Evolutionary conservation across 30 jellyfish, hydroid and myxozoan genomes (phyloP).

Genomic region (Catostylus mosaicus): DNA sequence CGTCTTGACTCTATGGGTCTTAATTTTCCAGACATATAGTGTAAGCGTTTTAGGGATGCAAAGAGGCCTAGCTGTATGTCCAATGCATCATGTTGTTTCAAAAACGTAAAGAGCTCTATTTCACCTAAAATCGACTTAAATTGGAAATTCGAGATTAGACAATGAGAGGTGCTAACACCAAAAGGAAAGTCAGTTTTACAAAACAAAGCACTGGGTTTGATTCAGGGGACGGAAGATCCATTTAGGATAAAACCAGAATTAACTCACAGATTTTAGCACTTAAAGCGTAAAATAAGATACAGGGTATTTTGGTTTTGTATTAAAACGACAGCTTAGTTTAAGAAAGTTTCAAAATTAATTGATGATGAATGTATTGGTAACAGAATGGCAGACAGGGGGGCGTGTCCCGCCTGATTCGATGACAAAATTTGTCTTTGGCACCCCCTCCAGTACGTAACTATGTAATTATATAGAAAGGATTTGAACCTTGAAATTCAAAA

Average conservation of each 20-base stretch:
- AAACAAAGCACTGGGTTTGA: neutral
- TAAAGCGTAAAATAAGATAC: neutral
- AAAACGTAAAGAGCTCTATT: too few relatives aligned
- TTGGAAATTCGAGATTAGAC: neutral
- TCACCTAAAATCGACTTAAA: too few relatives aligned
- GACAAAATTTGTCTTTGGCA: too few relatives aligned
- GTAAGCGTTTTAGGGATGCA: too few relatives aligned
- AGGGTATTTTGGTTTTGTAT: neutral
- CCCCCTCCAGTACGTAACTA: too few relatives aligned
- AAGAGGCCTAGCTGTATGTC: too few relatives aligned
- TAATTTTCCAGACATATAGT: too few relatives aligned
- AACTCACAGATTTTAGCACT: neutral
- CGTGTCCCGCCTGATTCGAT: too few relatives aligned
- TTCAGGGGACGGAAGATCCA: neutral
- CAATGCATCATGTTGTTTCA: too few relatives aligned
- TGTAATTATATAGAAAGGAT: too few relatives aligned
- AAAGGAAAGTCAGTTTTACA: conserved; percentile 12
- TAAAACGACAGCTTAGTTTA: neutral
- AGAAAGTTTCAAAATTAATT: neutral
- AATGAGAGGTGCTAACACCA: neutral
- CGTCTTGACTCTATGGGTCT: too few relatives aligned
- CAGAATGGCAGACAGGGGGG: too few relatives aligned
- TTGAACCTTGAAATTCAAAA: neutral
- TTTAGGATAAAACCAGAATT: neutral
- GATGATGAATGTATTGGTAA: neutral